Evolutionary conservation across 2,888 invertebrate species (phyloP), one percentile per base, ranked within the genome.

Genomic region (Agrotis ipsilon): DNA sequence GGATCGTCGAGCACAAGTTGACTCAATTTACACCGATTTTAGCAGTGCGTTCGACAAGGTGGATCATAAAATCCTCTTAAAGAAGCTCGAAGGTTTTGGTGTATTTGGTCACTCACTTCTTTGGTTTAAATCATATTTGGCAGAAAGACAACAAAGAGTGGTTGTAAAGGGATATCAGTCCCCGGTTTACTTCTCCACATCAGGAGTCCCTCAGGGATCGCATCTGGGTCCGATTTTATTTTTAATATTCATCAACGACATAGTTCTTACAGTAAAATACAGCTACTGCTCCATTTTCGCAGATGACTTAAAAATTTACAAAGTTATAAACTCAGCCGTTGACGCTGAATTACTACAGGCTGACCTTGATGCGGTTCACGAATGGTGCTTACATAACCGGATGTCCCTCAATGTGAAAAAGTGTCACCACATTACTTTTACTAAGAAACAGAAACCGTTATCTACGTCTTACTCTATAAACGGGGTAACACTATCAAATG

Each of bases 71-170:
- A 45, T 70, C 0, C 18, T 66, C 2, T 18, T 70, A 9, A n/a
- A 27, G 13, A 54, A 66, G 18, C 46, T 70, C 16, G n/a, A 58
- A n/a, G 14, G 7, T 3, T 48, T 46, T 3, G 52, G 39, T 13
- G 24, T 58, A 39, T 58, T 57, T 45, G 27, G 57, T 3, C 18
- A 27, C 3, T 18, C 51, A 1, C 45, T 65, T 0, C 16, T n/a
- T 11, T 45, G 71, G 60, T 68, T 49, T 61, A 21, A 45, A 43
- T 71, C 49, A 0, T 68, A 61, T 48, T 27, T 71, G 3, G n/a
- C 19, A 9, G 19, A 49, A 18, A 48, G 55, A 55, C 46, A 62
- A 55, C 46, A 62, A 43, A 62, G 16, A 51, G 51, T 51, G 9
- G 21, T 14, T 16, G 39, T 52, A 19, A 46, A 58, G 13, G 62